Percentiles rank a stretch among this genome's conserved stretches.
phyloP scores from a whole-genome alignment of 2,888 invertebrate species.

The Metacarcinus magister region DNA sequence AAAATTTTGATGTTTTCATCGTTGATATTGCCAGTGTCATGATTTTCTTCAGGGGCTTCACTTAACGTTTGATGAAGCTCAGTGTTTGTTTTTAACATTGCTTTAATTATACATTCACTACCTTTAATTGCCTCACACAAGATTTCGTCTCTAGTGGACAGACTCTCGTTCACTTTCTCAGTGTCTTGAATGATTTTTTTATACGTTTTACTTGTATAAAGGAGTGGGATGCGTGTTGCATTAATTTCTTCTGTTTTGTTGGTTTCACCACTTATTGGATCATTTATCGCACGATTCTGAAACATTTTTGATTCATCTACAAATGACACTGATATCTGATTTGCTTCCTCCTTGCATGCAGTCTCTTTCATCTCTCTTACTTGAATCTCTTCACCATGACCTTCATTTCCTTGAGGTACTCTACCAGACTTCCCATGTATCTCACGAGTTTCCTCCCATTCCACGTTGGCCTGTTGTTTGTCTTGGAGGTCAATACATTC shows the following conservation, averaged over 20 bases:
- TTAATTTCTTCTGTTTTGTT: neutral
- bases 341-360: neutral
- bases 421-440: neutral
- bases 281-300: neutral
- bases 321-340: neutral
- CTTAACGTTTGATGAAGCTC: neutral
- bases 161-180: neutral
- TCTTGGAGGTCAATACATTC: neutral
- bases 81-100: neutral
- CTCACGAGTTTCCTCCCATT: neutral
- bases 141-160: neutral
- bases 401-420: neutral
- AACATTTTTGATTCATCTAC: neutral
- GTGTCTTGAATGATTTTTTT: neutral
- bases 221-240: neutral
- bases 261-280: neutral
- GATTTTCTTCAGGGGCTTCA: neutral
- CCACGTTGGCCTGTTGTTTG: neutral
- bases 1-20: neutral
- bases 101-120: neutral
- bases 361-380: neutral
- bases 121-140: neutral
- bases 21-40: neutral
- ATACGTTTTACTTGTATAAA: neutral
- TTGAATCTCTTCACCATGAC: neutral